Evolutionary conservation across 1,140 invertebrate species (phyloP), one percentile per base, ranked within the genome.

Genomic region (Aphelinus certus): DNA sequence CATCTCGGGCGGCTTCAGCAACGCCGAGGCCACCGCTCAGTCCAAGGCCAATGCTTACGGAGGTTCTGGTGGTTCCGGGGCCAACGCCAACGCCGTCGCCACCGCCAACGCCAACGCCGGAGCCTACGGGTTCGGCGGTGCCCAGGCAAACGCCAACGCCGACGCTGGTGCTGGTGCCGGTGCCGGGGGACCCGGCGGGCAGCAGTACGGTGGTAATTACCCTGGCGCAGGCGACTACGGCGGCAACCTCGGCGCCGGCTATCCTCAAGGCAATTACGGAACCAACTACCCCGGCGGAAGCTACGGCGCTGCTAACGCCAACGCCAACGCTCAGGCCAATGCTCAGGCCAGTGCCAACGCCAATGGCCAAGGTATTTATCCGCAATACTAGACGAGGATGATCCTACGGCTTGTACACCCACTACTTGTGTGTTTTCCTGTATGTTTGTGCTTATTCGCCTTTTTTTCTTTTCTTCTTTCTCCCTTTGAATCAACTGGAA

Each of bases 1-100:
- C 1, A 47, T 85, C 7, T 78, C 79, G 3, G 71, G 74, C 7
- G 76, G 71, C 42, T 5, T 81, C 26, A 64, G 9, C 48, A 71
- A 58, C 2, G 42, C 66, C 10, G 42, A 68, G 26, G 74, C 74
- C 3, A 47, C 7, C 43, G 75, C 67, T 1, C 26, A 26, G 26
- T 26, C 26, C 26, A 70, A 73, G 1, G 74, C 60, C 0, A 65
- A 58, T 3, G 57, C 76, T 2, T 65, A 71, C 4, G 78, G 79
- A 0, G 78, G 62, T 5, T 26, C 26, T 26, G 51, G 10, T 46
- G 47, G 56, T 9, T 43, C 58, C 7, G 53, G 51, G 1, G 66
- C 60, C 42, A 76, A 73, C 3, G 80, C 76, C 4, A 73, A 81
- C 7, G 75, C 77, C 1, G 62, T 67, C 7, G 76, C 78, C 3